phyloP scores from a whole-genome alignment of 2,797 vertebrate genomes.

The Salarias fasciatus region DNA sequence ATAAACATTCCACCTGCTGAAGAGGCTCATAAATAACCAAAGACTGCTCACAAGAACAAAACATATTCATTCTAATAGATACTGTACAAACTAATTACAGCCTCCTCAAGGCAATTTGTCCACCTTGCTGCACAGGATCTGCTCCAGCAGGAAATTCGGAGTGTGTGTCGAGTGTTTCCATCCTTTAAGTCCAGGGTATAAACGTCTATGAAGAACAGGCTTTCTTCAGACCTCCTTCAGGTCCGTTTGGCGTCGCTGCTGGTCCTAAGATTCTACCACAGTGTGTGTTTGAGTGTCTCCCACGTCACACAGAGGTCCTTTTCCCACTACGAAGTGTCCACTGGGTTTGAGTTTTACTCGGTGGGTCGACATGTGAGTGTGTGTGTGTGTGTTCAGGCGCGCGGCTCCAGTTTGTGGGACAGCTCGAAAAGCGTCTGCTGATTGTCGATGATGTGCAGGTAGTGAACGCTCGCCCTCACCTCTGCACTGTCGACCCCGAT shows the following conservation, averaged over 20 bases:
- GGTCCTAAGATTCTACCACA: conserved; percentile 25
- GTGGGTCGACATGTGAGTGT: conserved; percentile 9
- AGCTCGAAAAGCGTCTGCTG: conserved; percentile 97
- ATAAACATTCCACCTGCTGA: conserved; percentile 56
- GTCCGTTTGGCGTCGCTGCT: conserved; percentile 54
- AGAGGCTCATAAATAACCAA: conserved; percentile 68
- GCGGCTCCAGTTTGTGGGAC: conserved; percentile 95
- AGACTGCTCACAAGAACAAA: conserved; percentile 52
- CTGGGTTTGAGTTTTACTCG: neutral
- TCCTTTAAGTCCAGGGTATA: conserved; percentile 27
- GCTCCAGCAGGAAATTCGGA: conserved; percentile 25
- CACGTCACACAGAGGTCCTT: too few species aligned
- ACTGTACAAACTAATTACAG: conserved; percentile 72
- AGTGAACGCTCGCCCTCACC: conserved; percentile 88
- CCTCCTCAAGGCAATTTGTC: conserved; percentile 47
- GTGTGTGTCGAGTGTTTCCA: conserved; percentile 14
- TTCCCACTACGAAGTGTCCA: too few species aligned
- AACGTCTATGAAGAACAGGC: conserved; percentile 26
- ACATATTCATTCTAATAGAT: conserved; percentile 64
- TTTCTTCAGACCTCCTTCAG: neutral
- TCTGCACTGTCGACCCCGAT: conserved; percentile 90
- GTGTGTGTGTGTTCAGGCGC: conserved; percentile 75
- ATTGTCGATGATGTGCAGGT: conserved; percentile 96
- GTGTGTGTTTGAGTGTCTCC: conserved; percentile 28
- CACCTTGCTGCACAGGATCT: conserved; percentile 25